Evolutionary conservation across 2,888 invertebrate genomes (phyloP), one percentile per base, ranked within the genome.

Genomic region (Drosophila testacea): DNA sequence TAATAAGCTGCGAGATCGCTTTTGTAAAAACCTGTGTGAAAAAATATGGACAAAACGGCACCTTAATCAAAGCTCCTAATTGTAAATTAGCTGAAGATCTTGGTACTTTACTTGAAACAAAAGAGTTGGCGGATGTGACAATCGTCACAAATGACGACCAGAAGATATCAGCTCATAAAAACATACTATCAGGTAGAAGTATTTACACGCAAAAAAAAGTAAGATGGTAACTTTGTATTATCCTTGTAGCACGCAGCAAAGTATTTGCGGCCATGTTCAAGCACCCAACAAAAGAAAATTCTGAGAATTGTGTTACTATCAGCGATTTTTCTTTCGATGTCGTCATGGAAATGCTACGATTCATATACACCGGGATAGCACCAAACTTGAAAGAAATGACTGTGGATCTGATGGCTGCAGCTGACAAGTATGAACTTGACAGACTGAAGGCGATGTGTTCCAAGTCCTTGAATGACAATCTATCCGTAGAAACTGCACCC

Each of bases 371-470:
- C 56, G 99, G 98, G 65, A 96, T 97, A 22, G 22, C 22, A 22
- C 22, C 22, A 3, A 22, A 22, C 22, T 22, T 22, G 22, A 3
- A 22, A 22, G 22, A 22, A 3, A 22, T 22, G 22, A 22, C 22
- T 22, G 22, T 22, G 22, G 22, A 22, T 22, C 22, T 99, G 84
- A 94, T 99, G 90, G 98, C 98, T 44, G 98, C 98, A 61, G 99
- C 99, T 38, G 99, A 99, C 93, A 99, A 96, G 95, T 99, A 99
- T 93, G 98, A 98, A 59, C 93, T 99, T 87, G 98, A 99, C 93
- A 95, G 98, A 94, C 94, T 99, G 93, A 99, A 99, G 95, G 98
- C 98, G 88, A 97, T 97, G 97, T 98, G 99, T 93, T 98, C 98
- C 93, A 98, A 98, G 93, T 97, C 98, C 63, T 94, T 99, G 68